These are phyloP conservation scores for Dendronephthya gigantea DNA, from an alignment of 64 coral and sea anemone species.

Conservation along the genomic window DNA sequence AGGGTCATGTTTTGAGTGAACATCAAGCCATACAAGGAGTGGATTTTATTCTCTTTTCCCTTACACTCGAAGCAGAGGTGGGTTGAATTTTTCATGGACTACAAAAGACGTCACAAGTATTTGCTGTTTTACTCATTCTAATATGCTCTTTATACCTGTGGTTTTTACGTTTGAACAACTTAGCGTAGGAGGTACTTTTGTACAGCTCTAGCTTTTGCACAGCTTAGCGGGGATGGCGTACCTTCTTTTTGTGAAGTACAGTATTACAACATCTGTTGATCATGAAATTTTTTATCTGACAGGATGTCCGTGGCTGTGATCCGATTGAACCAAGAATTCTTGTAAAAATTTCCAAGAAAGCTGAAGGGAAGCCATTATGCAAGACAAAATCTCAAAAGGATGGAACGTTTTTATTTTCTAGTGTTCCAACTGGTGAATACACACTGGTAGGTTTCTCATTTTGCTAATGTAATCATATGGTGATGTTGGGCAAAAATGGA, in stretches of 20 bases:
- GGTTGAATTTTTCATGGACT: too few species aligned
- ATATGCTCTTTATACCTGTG: too few species aligned
- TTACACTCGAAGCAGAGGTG: conserved; percentile 49
- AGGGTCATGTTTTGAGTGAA: conserved; percentile 90
- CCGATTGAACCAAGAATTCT: conserved; percentile 45
- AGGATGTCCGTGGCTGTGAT: conserved; percentile 53
- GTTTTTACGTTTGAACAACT: too few species aligned
- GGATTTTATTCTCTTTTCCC: conserved; percentile 70
- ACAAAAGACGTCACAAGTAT: too few species aligned
- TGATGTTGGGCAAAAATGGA: too few species aligned
- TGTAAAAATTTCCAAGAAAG: conserved; percentile 52
- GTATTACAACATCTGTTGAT: not conserved
- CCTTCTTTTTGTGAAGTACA: too few species aligned
- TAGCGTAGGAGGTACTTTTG: too few species aligned
- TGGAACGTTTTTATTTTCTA: conserved; percentile 69
- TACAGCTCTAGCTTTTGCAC: too few species aligned
- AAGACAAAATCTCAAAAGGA: conserved; percentile 68
- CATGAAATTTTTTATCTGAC: not conserved
- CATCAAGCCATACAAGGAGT: conserved; percentile 87
- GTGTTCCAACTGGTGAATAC: conserved; percentile 88
- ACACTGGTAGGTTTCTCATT: conserved; percentile 45
- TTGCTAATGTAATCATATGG: not conserved
- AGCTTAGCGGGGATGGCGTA: too few species aligned
- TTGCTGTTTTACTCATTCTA: too few species aligned
- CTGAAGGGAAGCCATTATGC: conserved; percentile 52